Evolutionary conservation across 2,888 invertebrate species (phyloP).

Genomic region (Dascillus cervinus): DNA sequence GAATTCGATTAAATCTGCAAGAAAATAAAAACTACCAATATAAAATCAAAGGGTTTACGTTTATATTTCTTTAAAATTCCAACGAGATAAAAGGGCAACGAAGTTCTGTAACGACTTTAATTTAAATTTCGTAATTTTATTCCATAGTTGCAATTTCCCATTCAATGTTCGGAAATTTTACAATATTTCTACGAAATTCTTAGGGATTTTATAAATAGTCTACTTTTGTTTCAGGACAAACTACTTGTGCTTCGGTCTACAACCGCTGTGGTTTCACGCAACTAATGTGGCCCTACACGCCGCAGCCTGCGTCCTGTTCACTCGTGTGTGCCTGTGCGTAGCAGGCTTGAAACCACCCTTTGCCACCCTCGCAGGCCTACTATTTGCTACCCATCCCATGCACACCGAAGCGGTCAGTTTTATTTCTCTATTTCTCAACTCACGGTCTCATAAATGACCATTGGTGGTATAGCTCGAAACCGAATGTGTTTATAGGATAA

Average conservation of each 20-base stretch:
- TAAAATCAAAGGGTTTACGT: no score
- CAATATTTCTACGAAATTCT: no score
- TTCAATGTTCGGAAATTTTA: no score
- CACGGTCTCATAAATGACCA: slow-evolving; percentile 21
- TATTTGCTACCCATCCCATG: slow-evolving; percentile 82
- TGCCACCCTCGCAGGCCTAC: slow-evolving; percentile 62
- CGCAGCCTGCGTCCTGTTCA: slow-evolving; percentile 63
- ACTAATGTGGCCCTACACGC: slow-evolving; percentile 73
- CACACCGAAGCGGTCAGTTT: slow-evolving; percentile 86
- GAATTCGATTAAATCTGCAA: no score
- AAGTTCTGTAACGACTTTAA: no score
- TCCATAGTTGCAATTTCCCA: no score
- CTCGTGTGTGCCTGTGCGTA: slow-evolving; percentile 58
- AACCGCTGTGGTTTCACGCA: slow-evolving; percentile 72
- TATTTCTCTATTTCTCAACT: slow-evolving; percentile 14
- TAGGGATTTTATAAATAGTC: no score
- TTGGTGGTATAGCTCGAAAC: slow-evolving; percentile 19
- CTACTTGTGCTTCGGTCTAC: slow-evolving; percentile 61
- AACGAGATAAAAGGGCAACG: no score
- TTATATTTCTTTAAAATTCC: no score
- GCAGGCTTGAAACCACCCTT: slow-evolving; percentile 62
- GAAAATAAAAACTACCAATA: no score
- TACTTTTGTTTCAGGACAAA: slow-evolving; percentile 58
- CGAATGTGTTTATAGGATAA: slow-evolving; percentile 5
- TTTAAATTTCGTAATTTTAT: no score